These are phyloP conservation scores for Zygothrica quintamaculata DNA, from an alignment of 2,888 invertebrate genomes.

Conservation along the genomic window DNA sequence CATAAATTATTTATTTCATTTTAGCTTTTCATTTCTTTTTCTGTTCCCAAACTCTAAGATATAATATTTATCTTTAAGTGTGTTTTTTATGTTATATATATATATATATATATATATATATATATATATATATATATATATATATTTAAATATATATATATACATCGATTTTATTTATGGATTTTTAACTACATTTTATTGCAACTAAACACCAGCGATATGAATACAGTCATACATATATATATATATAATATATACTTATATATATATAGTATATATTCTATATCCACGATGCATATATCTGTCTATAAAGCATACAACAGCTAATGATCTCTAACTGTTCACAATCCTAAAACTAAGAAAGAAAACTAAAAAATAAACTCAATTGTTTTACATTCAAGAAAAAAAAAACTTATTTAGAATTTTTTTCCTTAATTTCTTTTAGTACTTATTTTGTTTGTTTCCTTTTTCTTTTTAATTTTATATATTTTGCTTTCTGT, in stretches of 20 bases:
- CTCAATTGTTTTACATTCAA: slow-evolving; percentile 47
- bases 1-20: too few relatives aligned
- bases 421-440: slow-evolving; percentile 21
- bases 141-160: too few relatives aligned
- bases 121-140: too few relatives aligned
- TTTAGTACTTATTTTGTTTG: slow-evolving; percentile 3
- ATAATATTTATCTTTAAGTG: background rate
- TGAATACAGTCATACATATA: too few relatives aligned
- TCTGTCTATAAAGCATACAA: slow-evolving; percentile 33
- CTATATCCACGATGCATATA: background rate
- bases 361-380: slow-evolving; percentile 16
- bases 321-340: slow-evolving; percentile 23
- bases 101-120: too few relatives aligned
- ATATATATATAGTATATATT: background rate
- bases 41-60: background rate
- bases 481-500: too few relatives aligned
- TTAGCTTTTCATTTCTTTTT: background rate
- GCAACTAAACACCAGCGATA: too few relatives aligned
- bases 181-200: slow-evolving; percentile 6
- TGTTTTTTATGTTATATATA: slow-evolving; percentile 60
- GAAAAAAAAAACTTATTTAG: slow-evolving; percentile 33
- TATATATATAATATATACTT: slow-evolving; percentile 17
- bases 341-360: slow-evolving; percentile 19
- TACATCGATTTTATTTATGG: slow-evolving; percentile 23
- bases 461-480: background rate